These are phyloP conservation scores for Chaetodon trifasciatus DNA, from an alignment of 2,797 vertebrate species.

Conservation along the genomic window DNA sequence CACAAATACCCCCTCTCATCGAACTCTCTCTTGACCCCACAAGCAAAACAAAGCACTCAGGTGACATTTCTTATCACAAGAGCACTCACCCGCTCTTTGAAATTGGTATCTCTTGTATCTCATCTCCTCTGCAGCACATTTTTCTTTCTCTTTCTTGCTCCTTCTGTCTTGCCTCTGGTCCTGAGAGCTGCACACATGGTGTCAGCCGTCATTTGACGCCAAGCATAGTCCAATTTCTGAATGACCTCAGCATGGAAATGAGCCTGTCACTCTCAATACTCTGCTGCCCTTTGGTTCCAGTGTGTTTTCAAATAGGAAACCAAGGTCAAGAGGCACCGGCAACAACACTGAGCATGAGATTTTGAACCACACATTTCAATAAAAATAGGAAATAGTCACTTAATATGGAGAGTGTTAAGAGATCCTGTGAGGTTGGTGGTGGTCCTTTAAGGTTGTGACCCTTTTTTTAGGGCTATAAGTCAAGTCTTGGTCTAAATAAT, in stretches of 20 bases:
- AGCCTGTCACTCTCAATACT: slow-evolving; percentile 46
- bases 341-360: slow-evolving; percentile 12
- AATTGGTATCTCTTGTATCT: slow-evolving; percentile 62
- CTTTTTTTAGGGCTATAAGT: slow-evolving; percentile 42
- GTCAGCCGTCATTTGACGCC: slow-evolving; percentile 39
- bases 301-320: slow-evolving; percentile 47
- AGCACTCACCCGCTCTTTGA: slow-evolving; percentile 64
- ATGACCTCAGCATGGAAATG: slow-evolving; percentile 60
- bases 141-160: slow-evolving; percentile 11
- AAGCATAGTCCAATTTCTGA: slow-evolving; percentile 42
- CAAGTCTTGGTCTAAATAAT: slow-evolving; percentile 58
- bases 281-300: slow-evolving; percentile 26
- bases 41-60: slow-evolving; percentile 82
- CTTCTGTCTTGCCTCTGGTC: slow-evolving; percentile 19
- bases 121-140: slow-evolving; percentile 45
- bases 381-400: slow-evolving; percentile 57
- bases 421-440: slow-evolving; percentile 35
- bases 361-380: slow-evolving; percentile 45
- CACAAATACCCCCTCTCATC: slow-evolving; percentile 32
- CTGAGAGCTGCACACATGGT: neutral
- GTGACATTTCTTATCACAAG: slow-evolving; percentile 80
- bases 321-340: slow-evolving; percentile 65
- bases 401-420: slow-evolving; percentile 44
- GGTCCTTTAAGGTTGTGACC: slow-evolving; percentile 63
- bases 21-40: slow-evolving; percentile 75